Percentiles rank a stretch among this genome's conserved stretches.
Conservation (phyloP, 1,140 invertebrate species). For the Drosophila burlai region DNA sequence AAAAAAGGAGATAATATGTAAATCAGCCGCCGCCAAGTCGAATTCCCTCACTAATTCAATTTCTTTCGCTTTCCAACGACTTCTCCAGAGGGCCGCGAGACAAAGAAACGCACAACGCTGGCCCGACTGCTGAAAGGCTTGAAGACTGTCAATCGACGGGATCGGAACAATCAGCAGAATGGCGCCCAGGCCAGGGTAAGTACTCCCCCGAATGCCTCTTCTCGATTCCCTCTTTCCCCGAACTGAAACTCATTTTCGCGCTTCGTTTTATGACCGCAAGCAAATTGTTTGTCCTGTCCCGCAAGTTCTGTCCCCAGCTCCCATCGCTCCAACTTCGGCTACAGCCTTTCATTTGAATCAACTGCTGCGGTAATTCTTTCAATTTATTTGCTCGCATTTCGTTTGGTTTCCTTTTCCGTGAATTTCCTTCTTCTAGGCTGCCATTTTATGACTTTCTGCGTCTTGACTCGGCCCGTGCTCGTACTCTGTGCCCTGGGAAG, state of each 20-base stretch:
- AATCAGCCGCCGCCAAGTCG: conserved; percentile 19
- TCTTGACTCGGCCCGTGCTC: conserved; percentile 37
- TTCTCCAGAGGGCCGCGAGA: conserved; percentile 79
- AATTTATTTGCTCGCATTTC: conserved; percentile 77
- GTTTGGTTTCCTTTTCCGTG: conserved; percentile 48
- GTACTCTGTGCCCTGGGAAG: conserved; percentile 35
- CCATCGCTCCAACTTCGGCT: conserved; percentile 4
- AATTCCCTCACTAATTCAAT: conserved; percentile 61
- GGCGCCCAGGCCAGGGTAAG: conserved; percentile 84
- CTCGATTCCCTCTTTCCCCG: background rate
- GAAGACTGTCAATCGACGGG: conserved; percentile 85
- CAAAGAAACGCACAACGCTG: conserved; percentile 85
- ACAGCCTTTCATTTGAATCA: conserved; percentile 77
- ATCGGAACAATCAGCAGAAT: conserved; percentile 84
- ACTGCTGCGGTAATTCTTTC: conserved; percentile 83
- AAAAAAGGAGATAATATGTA: conserved; percentile 24
- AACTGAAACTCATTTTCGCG: conserved; percentile 71
- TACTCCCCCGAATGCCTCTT: conserved; percentile 15
- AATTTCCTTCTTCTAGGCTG: conserved; percentile 35
- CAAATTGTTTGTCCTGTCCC: conserved; percentile 79
- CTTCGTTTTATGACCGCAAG: conserved; percentile 81
- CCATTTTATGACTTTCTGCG: conserved; percentile 63
- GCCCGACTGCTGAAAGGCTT: conserved; percentile 84
- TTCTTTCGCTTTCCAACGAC: conserved; percentile 2
- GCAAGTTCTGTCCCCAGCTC: conserved; percentile 36